These are phyloP conservation scores for Brachionus calyciflorus DNA, from an alignment of 1,140 invertebrate genomes.

Conservation along the genomic window DNA sequence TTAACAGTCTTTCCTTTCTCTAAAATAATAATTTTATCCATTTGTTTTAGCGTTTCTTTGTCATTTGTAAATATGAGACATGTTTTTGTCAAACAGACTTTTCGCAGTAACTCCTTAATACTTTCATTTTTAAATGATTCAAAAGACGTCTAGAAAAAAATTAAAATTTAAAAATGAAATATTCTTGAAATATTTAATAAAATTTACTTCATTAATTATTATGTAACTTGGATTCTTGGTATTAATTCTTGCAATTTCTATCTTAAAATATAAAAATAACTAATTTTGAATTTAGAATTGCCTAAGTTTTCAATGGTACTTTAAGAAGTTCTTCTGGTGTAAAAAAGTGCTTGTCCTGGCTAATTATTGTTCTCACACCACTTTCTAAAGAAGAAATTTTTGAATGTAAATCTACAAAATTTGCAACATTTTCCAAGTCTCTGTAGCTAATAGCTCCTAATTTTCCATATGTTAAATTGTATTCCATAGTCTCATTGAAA, in stretches of 20 bases:
- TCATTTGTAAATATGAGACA: slow-evolving; percentile 1
- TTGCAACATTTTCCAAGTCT: not conserved
- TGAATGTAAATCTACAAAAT: not conserved
- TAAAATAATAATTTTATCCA: slow-evolving; percentile 20
- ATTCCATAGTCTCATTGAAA: slow-evolving; percentile 1
- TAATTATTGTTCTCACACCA: not conserved
- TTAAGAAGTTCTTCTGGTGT: not conserved
- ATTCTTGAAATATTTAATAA: not conserved
- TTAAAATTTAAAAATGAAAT: not conserved
- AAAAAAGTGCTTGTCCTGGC: not conserved
- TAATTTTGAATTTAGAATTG: too few species aligned
- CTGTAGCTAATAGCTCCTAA: not conserved
- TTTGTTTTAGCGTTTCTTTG: not conserved
- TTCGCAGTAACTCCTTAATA: not conserved
- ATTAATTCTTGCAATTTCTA: slow-evolving; percentile 2
- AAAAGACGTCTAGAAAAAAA: not conserved
- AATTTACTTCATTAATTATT: slow-evolving; percentile 10
- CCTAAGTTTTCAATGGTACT: too few species aligned
- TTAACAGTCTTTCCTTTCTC: not conserved
- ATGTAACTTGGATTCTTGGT: not conserved
- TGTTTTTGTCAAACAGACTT: not conserved
- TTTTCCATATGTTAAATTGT: slow-evolving; percentile 15
- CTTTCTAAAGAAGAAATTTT: not conserved
- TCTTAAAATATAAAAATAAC: too few species aligned
- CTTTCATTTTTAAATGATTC: not conserved